Base-by-base conservation (phyloP, 2,888 invertebrate genomes). In the Synergus japonicus region DNA sequence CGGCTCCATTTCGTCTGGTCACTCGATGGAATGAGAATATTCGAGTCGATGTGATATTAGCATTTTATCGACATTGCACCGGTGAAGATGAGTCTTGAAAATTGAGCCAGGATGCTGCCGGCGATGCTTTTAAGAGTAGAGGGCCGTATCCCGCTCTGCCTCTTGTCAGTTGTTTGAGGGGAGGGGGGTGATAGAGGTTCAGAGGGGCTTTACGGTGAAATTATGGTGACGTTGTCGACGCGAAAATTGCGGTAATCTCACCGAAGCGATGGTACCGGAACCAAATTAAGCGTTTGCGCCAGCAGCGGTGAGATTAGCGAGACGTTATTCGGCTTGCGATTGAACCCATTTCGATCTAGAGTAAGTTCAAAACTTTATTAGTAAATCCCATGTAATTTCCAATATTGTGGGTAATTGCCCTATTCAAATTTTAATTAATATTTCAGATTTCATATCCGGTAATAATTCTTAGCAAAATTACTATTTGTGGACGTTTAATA, bases 201-300 rank as follows among this genome's bases (percentile, higher is more conserved):
- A 4, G 29, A 29, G 69, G 65, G 67, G 37, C n/a, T 78, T 64
- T 64, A 63, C 18, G 65, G 46, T 54, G 65, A 76, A 78, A 78
- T 78, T 73, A 78, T 78, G 78, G 78, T 73, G 64, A 78, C 69
- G 69, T 44, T 69, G 63, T 43, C 78, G 49, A 69, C 78, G 46
- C 64, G 78, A 78, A 65, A 78, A 73, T 78, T 76, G 76, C 76
- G 64, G 54, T 78, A 78, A 78, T 78, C 78, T 46, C 65, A 43
- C 18, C 49, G 64, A 64, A 54, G 76, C 79, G 76, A 84, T 85
- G 86, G 86, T 84, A 83, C 83, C 85, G 84, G 84, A 86, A 84
- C 86, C 82, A 85, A 85, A 86, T 87, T 87, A 87, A 87, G 85
- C 85, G 85, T 87, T 87, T 85, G 85, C 84, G 78, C 80, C 81